Base-by-base conservation (phyloP, 92 coral and sea anemone genomes). In the Phenganax stokvisi region DNA sequence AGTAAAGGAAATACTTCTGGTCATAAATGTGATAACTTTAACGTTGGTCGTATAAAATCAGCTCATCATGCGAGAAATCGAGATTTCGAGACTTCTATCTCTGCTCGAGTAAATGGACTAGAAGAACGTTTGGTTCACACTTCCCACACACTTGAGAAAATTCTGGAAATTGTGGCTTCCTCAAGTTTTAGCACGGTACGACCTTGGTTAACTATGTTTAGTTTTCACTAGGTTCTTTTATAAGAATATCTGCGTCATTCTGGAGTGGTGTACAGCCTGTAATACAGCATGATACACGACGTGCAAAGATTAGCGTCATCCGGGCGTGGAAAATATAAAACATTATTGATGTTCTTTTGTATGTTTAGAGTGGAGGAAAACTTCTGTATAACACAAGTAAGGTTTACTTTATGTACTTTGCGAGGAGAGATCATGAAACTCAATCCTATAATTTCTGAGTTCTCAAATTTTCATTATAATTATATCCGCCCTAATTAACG, bases 111-210 rank as follows among this genome's bases (percentile, higher is more conserved):
- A 0, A 56, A 65, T 27, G 17, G 62, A 47, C 74, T 79, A 6
- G 83, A 79, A 68, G 83, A 79, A 63, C 83, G 83, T 11, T 29
- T 79, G 4, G 16, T 56, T 64, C 37, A 79, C 20, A 79, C 74
- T 2, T 60, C 83, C 8, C 47, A 79, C 25, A 63, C 83, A 30
- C 73, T 79, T 15, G 83, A 79, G 51, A 79, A 79, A 60, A 79
- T 79, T 47, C 74, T 79, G 9, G 74, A 79, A 63, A 79, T 79
- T 9, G 83, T 79, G 54, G 12, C 83, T 8, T 79, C 83, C 11
- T 75, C 63, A 31, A 51, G 44, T 3, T 51, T 25, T 15, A 20
- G 61, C 17, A 27, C 13, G 74, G 83, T 79, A 62, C 13, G 83
- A 29, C 5, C 9, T 25, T 20, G 25, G 47, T 37, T 37, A 37